phyloP scores from a whole-genome alignment of 2,797 vertebrate genomes.

The Tadarida brasiliensis region DNA sequence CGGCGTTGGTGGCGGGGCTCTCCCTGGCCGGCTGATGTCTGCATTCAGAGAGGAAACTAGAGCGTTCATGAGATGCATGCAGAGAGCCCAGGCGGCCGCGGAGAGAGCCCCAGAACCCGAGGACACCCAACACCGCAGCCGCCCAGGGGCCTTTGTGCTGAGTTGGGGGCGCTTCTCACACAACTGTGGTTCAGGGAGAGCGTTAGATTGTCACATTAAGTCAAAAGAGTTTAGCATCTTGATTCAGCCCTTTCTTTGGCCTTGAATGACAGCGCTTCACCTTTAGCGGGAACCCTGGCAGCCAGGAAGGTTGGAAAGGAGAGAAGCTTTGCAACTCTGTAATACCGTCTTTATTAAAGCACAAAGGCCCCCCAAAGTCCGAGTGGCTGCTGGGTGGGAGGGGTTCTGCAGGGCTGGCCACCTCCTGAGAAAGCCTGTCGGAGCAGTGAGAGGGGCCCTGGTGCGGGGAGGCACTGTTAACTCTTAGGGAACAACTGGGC shows the following conservation, averaged over 20 bases:
- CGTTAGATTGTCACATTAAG: conserved; percentile 53
- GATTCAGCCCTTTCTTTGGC: conserved; percentile 75
- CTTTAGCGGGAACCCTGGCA: conserved; percentile 76
- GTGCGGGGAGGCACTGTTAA: not conserved
- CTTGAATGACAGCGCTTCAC: conserved; percentile 63
- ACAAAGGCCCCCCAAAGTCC: conserved; percentile 82
- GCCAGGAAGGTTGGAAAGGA: conserved; percentile 61
- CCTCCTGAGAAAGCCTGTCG: conserved; percentile 63
- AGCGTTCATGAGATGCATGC: conserved; percentile 98
- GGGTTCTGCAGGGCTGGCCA: conserved; percentile 29
- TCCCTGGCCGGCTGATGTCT: conserved; percentile 94
- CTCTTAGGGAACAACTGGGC: not conserved
- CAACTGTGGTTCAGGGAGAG: conserved; percentile 78
- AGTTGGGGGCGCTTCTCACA: conserved; percentile 86
- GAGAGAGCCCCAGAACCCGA: conserved; percentile 75
- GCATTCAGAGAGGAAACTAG: conserved; percentile 96
- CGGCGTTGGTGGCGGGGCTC: conserved; percentile 93
- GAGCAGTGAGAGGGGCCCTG: not conserved
- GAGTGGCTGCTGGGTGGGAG: conserved; percentile 40
- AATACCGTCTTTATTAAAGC: conserved; percentile 80
- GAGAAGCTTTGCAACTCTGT: conserved; percentile 75
- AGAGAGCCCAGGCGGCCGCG: conserved; percentile 88
- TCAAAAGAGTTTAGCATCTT: conserved; percentile 39
- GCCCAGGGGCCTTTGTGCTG: conserved; percentile 86
- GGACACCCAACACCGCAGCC: conserved; percentile 83